Evolutionary conservation across 2,113 vertebrate genomes (phyloP).

Genomic region (Cyanocitta stelleri): DNA sequence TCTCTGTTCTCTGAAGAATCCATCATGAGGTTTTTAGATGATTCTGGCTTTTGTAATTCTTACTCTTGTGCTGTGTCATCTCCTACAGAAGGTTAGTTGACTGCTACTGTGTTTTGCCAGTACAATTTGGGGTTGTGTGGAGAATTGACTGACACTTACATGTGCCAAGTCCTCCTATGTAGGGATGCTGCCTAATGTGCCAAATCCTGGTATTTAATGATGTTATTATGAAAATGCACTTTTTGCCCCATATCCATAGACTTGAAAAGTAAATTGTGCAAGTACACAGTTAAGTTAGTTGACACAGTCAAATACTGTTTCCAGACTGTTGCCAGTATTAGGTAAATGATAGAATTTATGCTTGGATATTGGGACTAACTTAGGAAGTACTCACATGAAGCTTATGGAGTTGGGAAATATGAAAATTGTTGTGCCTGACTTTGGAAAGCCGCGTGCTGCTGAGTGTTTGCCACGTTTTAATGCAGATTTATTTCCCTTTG

Average conservation of each 20-base stretch:
- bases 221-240: background rate
- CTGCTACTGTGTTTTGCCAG: background rate
- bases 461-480: background rate
- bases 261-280: background rate
- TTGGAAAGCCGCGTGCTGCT: background rate
- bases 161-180: background rate
- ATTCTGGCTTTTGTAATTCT: background rate
- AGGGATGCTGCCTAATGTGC: no score
- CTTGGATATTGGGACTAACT: background rate
- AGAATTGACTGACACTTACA: background rate
- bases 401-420: background rate
- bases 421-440: background rate
- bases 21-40: background rate
- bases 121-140: rapidly evolving
- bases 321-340: background rate
- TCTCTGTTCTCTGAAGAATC: background rate
- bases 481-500: background rate
- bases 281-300: background rate
- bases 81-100: background rate
- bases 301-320: background rate
- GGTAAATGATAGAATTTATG: background rate
- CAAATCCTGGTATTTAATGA: background rate
- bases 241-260: background rate
- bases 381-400: background rate
- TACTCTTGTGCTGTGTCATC: background rate